Conservation (phyloP, 2,113 vertebrate species). For the Silurus meridionalis region DNA sequence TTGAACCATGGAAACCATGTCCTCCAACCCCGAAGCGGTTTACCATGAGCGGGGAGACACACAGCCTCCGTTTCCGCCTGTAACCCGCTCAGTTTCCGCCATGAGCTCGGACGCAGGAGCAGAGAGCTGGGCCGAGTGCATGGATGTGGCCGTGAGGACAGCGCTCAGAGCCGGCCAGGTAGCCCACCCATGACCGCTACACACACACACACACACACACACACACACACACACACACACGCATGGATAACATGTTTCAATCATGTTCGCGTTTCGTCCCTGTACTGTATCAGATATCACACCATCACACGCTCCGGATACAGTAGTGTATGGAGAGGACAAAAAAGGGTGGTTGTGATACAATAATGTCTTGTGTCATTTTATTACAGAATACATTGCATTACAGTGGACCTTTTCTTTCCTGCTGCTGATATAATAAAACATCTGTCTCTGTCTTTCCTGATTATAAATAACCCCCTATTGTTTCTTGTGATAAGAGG, state of each 20-base stretch:
- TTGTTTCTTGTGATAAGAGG: constrained; percentile 12
- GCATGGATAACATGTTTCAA: background rate
- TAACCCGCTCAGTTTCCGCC: background rate
- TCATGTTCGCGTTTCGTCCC: no score
- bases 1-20: background rate
- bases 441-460: background rate
- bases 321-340: no score
- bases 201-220: background rate
- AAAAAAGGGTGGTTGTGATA: no score
- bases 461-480: constrained; percentile 31
- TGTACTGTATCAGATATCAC: background rate
- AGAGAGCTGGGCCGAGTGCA: constrained; percentile 55
- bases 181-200: constrained; percentile 7
- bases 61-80: background rate
- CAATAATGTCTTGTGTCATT: background rate
- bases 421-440: background rate
- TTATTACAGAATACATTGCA: background rate
- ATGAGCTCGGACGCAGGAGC: constrained; percentile 43
- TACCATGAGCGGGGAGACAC: background rate
- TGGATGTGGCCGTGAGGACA: constrained; percentile 57
- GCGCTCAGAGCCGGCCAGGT: constrained; percentile 58
- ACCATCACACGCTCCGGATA: background rate
- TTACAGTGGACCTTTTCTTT: constrained; percentile 13
- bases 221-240: background rate
- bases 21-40: background rate